A percentile compares a stretch with the other conserved stretches of the same genome.
phyloP scores from a whole-genome alignment of 2,797 vertebrate species.

The Petrocephalus schoutedeni region DNA sequence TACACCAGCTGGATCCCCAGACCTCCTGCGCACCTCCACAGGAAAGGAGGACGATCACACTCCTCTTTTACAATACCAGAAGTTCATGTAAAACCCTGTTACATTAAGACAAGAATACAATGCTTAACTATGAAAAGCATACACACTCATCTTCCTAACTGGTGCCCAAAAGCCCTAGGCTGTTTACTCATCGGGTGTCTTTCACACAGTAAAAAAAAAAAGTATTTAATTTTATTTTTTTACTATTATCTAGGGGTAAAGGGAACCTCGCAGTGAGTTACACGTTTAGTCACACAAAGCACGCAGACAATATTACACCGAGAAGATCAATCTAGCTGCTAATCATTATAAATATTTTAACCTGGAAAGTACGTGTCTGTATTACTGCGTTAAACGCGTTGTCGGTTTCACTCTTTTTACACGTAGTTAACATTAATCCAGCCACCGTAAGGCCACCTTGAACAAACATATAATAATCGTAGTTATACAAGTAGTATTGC shows the following conservation, averaged over 20 bases:
- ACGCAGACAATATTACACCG: neutral
- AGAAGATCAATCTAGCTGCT: neutral
- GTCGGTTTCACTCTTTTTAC: neutral
- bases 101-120: neutral
- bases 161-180: neutral
- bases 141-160: neutral
- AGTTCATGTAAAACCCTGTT: neutral
- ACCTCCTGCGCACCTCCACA: neutral
- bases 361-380: neutral
- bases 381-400: neutral
- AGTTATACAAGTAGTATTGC: neutral
- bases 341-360: neutral
- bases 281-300: neutral
- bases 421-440: neutral
- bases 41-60: neutral
- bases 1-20: neutral
- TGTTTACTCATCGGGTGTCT: neutral
- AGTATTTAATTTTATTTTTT: neutral
- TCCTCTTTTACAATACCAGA: neutral
- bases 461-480: neutral
- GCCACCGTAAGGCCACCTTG: neutral
- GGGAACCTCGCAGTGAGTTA: neutral
- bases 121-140: neutral
- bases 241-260: neutral
- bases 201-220: neutral